Base-by-base conservation (phyloP, 2,113 vertebrate genomes). In the Passer montanus region DNA sequence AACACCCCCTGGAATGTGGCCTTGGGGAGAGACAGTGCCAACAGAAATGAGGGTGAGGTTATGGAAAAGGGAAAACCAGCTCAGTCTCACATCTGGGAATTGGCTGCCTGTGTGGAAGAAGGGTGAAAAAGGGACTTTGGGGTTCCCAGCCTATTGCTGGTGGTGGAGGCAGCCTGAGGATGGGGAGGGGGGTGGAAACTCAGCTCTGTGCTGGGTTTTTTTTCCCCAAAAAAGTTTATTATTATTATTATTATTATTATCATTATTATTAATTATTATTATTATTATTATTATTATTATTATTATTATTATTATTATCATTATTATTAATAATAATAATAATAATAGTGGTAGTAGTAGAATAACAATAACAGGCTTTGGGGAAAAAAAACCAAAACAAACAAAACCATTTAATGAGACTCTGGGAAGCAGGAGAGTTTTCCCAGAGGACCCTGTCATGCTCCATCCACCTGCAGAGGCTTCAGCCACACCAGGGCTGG, bases 1-100 rank as follows among this genome's bases (percentile, higher is more conserved):
- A 20, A 30, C 5, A 6, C 18, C 3, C 16, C 1, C 14, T 0
- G 2, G n/a, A 24, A 58, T 0, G 2, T 2, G 1, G 22, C 77
- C 47, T 55, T 43, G 66, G 17, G 24, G 70, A 43, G 75, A 80
- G 44, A 39, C 33, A 55, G 13, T 0, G 8, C 83, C 30, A 60
- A 83, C 33, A 88, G 75, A 39, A 93, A 73, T 0, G 0, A 72
- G 46, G 26, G 1, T 89, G 87, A 94, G 72, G n/a, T 86, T 50
- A 86, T 62, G 59, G 76, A 86, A 90, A 76, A 95, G 37, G 72
- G 72, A 94, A 94, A 92, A 83, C 13, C 87, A 86, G 11, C 79
- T 68, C 30, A 1, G 2, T 46, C 41, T 84, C 2, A 0, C 5
- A 15, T 41, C 79, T 80, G 72, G 72, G 75, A 85, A 72, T 49